These are phyloP conservation scores for Galeopsomyia nigrocyanea DNA, from an alignment of 2,888 invertebrate genomes.

Conservation along the genomic window DNA sequence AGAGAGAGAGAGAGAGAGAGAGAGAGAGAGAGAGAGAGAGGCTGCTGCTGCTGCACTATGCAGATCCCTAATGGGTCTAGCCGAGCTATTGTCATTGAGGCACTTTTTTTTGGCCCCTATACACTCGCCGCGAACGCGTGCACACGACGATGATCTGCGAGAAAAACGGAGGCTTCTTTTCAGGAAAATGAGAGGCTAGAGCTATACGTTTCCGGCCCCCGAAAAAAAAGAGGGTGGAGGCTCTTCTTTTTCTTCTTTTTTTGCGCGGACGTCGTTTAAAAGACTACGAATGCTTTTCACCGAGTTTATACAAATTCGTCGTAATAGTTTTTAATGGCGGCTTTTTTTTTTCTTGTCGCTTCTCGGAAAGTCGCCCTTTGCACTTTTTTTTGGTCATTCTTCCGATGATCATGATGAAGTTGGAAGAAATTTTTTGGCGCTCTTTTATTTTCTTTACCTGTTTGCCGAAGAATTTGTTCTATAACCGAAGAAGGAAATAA, in stretches of 20 bases:
- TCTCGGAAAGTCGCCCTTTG: conserved; percentile 23
- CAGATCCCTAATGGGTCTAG: neutral
- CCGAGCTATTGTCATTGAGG: conserved; percentile 34
- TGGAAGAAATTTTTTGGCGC: conserved; percentile 7
- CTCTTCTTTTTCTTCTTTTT: conserved; percentile 15
- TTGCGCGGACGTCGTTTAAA: neutral
- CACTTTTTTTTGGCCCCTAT: conserved; percentile 26
- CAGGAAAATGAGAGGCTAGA: conserved; percentile 7
- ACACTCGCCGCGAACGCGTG: neutral
- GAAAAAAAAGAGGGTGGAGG: conserved; percentile 27
- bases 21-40: no score
- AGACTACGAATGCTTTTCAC: neutral
- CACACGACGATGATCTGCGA: conserved; percentile 41
- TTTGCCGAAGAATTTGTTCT: no score
- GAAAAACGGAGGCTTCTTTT: conserved; percentile 35
- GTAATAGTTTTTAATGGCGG: conserved; percentile 47
- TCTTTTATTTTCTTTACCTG: neutral
- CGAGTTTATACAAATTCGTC: conserved; percentile 39
- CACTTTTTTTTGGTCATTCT: neutral
- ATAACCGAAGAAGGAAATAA: no score
- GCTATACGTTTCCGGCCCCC: conserved; percentile 31
- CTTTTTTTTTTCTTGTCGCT: conserved; percentile 27
- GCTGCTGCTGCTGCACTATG: no score
- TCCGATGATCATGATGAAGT: conserved; percentile 26
- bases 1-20: no score